These are phyloP conservation scores for Piscicola geometra DNA, from an alignment of 2,888 invertebrate species.

Conservation along the genomic window DNA sequence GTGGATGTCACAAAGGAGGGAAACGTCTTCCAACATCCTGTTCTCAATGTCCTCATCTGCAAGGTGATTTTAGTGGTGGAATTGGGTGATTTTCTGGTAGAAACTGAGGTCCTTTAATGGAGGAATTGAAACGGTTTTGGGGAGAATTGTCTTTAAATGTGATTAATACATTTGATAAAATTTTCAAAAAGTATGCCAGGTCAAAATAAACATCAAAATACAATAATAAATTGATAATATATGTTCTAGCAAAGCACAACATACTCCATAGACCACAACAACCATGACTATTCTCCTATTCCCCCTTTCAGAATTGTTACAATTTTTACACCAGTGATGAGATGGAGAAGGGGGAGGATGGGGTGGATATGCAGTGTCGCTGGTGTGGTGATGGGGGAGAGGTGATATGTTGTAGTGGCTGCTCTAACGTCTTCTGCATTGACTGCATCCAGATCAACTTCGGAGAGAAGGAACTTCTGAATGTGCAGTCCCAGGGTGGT, in stretches of 20 bases:
- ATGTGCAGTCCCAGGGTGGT: constrained; percentile 39
- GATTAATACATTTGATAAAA: no score
- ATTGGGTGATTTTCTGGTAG: no score
- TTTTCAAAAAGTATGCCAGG: no score
- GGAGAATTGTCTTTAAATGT: not conserved
- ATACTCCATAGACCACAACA: no score
- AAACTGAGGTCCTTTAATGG: no score
- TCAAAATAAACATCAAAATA: no score
- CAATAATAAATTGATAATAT: no score
- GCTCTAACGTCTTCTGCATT: constrained; percentile 58
- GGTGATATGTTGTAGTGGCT: constrained; percentile 57
- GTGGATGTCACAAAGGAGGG: constrained; percentile 50
- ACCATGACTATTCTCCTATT: no score
- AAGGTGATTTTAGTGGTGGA: no score
- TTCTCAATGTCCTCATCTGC: constrained; percentile 54
- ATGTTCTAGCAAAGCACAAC: no score
- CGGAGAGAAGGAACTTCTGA: constrained; percentile 50
- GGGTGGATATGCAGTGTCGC: constrained; percentile 58
- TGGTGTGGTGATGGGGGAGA: constrained; percentile 59
- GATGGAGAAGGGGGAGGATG: constrained; percentile 56
- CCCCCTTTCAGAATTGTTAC: constrained; percentile 50
- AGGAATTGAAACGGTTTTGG: not conserved
- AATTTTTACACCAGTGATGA: constrained; percentile 54
- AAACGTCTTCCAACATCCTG: constrained; percentile 49
- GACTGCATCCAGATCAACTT: constrained; percentile 59